Base-by-base conservation (phyloP, 1,140 invertebrate genomes). In the Asobara japonica region DNA sequence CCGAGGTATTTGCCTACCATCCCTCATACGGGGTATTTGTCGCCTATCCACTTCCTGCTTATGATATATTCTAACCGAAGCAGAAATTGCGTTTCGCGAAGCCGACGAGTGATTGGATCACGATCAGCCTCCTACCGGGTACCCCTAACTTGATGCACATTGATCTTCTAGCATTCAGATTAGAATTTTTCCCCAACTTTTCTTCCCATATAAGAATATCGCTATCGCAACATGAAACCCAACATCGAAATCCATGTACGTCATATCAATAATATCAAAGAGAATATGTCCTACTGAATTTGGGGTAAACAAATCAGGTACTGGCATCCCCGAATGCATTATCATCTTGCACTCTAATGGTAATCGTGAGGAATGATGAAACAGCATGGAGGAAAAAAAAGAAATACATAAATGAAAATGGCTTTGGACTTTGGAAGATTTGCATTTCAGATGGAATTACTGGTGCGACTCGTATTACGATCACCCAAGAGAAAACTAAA, bases 391-490 rank as follows among this genome's bases (percentile, higher is more conserved):
- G 18, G 48, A n/a, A 51, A 51, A 68, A 48, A 18, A 48, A 5
- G 41, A 48, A 29, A 18, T 30, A 25, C 18, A 30, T 20, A 30
- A 27, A 68, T 30, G 31, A 25, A 11, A 36, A 60, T 13, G 56
- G 66, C 10, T 60, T 33, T 56, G 29, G 66, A 75, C 75, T 78
- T 76, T 77, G 70, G 62, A 73, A 73, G 76, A 82, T 80, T 83
- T 80, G 75, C 78, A 79, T 80, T 79, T 31, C 72, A 62, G 62
- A 56, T 45, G 38, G 36, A 71, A 69, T 71, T 78, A 78, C 66
- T 78, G 74, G 75, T 77, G 67, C 72, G 74, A 77, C 78, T 81
- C 76, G 67, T 79, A 78, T 77, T 77, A 75, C 76, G 66, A 74
- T 78, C 64, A 69, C 65, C 36, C 60, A 16, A 31, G 62, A 33